Evolutionary conservation across 2,797 vertebrate species (phyloP), one percentile per base, ranked within the genome.

Genomic region (Urophycis tenuis): DNA sequence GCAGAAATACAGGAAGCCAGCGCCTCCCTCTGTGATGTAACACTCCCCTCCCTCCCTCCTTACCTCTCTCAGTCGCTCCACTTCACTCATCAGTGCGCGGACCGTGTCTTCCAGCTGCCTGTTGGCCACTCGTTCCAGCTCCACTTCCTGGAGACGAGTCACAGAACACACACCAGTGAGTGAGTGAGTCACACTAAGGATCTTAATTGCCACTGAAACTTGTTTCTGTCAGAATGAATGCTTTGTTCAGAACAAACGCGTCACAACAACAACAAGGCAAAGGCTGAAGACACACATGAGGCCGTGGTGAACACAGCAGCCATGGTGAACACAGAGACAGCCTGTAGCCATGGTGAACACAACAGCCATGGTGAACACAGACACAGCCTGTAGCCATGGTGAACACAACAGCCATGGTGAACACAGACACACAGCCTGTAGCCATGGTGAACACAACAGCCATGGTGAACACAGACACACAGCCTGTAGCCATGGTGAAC

Each of bases 11-110:
- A 73, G 29, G 77, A 73, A 80, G 75, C 53, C 78, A 32, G 33
- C 74, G 60, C 45, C 8, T 77, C 67, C 74, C 34, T 64, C 30
- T 73, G 5, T 86, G 77, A 80, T 74, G 77, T 71, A 81, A 84
- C 69, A 11, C 69, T 80, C 70, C 76, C 12, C 36, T 33, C 17
- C 75, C n/a, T 53, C 29, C 80, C 77, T 73, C 30, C 6, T 86
- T 88, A 94, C 94, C 94, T 92, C 92, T 84, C 88, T 92, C 78
- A 94, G 82, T 83, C 79, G 90, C 83, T 93, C 88, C 87, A 93
- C 80, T 79, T 94, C 92, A 81, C 89, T 83, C 88, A 74, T 88
- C 78, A 94, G 85, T 76, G 88, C 85, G 72, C 75, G 31, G 64
- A 93, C 84, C 81, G 75, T 82, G 53, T 81, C 84, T 86, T 94